A percentile compares a stretch with the other conserved stretches of the same genome.
phyloP scores from a whole-genome alignment of 2,797 vertebrate species.

The Enteromius fasciolatus region DNA sequence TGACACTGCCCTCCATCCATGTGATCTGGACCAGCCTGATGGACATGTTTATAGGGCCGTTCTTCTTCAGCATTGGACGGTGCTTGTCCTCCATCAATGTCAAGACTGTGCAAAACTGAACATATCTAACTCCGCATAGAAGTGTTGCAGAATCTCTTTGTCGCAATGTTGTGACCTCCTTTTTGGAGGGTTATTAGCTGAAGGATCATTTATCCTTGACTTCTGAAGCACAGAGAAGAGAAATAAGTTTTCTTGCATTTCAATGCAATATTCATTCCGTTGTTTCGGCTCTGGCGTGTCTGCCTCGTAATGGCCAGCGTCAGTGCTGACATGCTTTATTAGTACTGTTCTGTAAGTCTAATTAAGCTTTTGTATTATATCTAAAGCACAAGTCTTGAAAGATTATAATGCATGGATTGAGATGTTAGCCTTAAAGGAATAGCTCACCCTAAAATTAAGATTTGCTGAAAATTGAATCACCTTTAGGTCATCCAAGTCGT shows the following conservation, averaged over 20 bases:
- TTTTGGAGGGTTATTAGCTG: neutral
- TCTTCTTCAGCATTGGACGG: slow-evolving; percentile 82
- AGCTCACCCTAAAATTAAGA: neutral
- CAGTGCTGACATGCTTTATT: slow-evolving; percentile 28
- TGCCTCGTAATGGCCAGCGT: slow-evolving; percentile 15
- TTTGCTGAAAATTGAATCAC: neutral
- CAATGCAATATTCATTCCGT: slow-evolving; percentile 52
- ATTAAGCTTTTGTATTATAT: slow-evolving; percentile 28
- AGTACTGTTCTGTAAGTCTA: slow-evolving; percentile 35
- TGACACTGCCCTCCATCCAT: slow-evolving; percentile 84
- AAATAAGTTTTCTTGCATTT: slow-evolving; percentile 36
- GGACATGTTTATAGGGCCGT: slow-evolving; percentile 78
- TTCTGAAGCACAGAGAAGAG: slow-evolving; percentile 14
- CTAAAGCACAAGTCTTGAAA: slow-evolving; percentile 41
- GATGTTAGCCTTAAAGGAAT: neutral
- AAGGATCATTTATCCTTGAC: slow-evolving; percentile 6
- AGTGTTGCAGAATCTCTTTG: slow-evolving; percentile 5
- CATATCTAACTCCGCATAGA: slow-evolving; percentile 1
- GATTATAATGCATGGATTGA: slow-evolving; percentile 4
- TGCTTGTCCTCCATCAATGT: slow-evolving; percentile 81
- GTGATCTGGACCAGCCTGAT: slow-evolving; percentile 86
- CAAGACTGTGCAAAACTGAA: slow-evolving; percentile 75
- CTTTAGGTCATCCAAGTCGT: neutral
- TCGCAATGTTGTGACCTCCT: slow-evolving; percentile 6
- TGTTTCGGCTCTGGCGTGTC: slow-evolving; percentile 20